These are phyloP conservation scores for Uloborus plumipes DNA, from an alignment of 2,888 invertebrate species.

Conservation along the genomic window DNA sequence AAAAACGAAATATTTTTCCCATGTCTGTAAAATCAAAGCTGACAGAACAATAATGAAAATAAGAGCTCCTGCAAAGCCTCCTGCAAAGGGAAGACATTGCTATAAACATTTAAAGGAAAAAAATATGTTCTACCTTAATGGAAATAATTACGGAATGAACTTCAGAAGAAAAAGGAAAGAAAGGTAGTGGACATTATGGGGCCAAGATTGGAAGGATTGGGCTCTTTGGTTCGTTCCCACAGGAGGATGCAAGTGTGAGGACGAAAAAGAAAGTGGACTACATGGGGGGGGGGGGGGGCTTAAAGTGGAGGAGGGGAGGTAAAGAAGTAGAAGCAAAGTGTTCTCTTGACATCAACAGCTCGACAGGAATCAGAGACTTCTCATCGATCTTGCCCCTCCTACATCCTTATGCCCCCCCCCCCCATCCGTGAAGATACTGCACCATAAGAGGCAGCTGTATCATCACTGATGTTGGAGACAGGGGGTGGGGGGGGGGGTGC, in stretches of 20 bases:
- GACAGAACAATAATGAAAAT: too few relatives aligned
- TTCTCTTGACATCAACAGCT: conserved; percentile 64
- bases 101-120: too few relatives aligned
- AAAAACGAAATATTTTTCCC: too few relatives aligned
- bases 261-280: conserved; percentile 11
- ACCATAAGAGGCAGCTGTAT: conserved; percentile 40
- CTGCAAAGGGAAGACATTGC: too few relatives aligned
- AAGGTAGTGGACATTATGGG: conserved; percentile 29
- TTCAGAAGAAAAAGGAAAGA: conserved; percentile 11
- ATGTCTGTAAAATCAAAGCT: too few relatives aligned
- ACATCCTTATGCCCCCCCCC: conserved; percentile 21
- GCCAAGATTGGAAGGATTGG: conserved; percentile 5
- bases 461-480: conserved; percentile 22
- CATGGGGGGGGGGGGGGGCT: conserved; percentile 9
- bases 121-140: conserved; percentile 30
- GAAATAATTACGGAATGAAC: conserved; percentile 45
- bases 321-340: conserved; percentile 61
- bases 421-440: conserved; percentile 34
- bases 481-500: conserved; percentile 1
- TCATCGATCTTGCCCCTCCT: conserved; percentile 31
- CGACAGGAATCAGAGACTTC: conserved; percentile 50
- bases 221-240: conserved; percentile 35
- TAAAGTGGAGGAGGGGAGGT: conserved; percentile 7
- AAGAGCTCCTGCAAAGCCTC: too few relatives aligned
- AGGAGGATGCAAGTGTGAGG: conserved; percentile 39